Conservation (phyloP, 2,113 vertebrate species). For the Turnix velox region DNA sequence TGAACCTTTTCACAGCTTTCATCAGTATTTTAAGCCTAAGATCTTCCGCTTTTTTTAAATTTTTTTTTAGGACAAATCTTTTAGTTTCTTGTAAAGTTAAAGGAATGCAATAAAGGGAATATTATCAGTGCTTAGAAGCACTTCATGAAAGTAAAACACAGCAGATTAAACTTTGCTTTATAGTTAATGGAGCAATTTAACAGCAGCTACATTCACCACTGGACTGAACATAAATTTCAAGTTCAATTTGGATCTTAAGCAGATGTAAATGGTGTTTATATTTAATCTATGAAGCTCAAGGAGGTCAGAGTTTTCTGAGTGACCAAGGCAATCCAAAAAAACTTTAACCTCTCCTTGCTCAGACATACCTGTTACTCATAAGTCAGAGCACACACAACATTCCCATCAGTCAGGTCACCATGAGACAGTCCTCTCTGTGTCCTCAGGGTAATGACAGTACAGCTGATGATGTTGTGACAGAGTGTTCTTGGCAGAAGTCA, state of each 20-base stretch:
- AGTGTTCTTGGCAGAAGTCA: background rate
- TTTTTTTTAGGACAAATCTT: background rate
- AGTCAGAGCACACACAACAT: background rate
- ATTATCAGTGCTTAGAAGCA: background rate
- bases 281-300: background rate
- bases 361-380: background rate
- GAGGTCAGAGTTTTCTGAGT: background rate
- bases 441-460: background rate
- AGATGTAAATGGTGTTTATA: slow-evolving; percentile 25
- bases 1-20: background rate
- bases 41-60: background rate
- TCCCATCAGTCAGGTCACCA: background rate
- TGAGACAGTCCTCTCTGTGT: fast-evolving
- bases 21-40: background rate
- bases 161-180: slow-evolving; percentile 40
- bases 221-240: slow-evolving; percentile 40
- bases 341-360: background rate
- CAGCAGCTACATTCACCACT: background rate
- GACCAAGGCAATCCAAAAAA: background rate
- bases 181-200: slow-evolving; percentile 49
- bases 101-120: background rate
- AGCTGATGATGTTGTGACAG: background rate
- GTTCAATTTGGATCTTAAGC: slow-evolving; percentile 33
- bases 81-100: background rate
- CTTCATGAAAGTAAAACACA: slow-evolving; percentile 20